A percentile compares a stretch with the other conserved stretches of the same genome.
phyloP scores from a whole-genome alignment of 2,797 vertebrate species.

The Tadarida brasiliensis region DNA sequence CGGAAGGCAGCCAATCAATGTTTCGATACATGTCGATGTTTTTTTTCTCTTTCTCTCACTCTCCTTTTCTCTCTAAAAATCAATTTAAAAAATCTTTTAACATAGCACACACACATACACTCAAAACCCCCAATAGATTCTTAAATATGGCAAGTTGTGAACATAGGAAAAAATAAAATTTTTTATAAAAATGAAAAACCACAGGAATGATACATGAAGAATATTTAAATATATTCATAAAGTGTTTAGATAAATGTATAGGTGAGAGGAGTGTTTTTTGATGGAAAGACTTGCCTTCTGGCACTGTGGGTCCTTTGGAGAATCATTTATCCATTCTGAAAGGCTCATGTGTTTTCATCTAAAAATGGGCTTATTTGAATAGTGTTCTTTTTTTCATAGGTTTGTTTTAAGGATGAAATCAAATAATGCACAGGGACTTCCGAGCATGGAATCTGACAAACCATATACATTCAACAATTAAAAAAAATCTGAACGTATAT shows the following conservation, averaged over 20 bases:
- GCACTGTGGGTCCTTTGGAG: not conserved
- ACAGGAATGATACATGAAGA: not conserved
- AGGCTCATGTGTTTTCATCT: not conserved
- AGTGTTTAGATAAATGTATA: constrained; percentile 16
- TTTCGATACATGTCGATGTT: not conserved
- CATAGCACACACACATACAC: not conserved
- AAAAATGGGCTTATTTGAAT: not conserved
- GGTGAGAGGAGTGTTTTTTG: not conserved
- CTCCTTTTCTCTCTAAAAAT: not conserved
- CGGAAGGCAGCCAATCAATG: not conserved
- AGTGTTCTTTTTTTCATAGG: not conserved
- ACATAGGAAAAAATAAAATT: not conserved
- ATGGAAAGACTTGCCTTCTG: not conserved
- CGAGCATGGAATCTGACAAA: not conserved
- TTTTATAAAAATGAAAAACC: not conserved
- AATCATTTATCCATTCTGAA: not conserved
- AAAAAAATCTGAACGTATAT: not conserved
- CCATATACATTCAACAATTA: not conserved
- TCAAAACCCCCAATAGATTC: not conserved
- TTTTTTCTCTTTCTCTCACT: not conserved
- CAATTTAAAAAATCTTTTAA: not conserved
- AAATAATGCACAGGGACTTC: not conserved
- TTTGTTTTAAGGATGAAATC: not conserved
- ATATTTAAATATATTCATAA: not conserved
- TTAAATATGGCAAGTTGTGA: not conserved